phyloP scores from a whole-genome alignment of 2,888 invertebrate species.

The Pterobdella sp. region DNA sequence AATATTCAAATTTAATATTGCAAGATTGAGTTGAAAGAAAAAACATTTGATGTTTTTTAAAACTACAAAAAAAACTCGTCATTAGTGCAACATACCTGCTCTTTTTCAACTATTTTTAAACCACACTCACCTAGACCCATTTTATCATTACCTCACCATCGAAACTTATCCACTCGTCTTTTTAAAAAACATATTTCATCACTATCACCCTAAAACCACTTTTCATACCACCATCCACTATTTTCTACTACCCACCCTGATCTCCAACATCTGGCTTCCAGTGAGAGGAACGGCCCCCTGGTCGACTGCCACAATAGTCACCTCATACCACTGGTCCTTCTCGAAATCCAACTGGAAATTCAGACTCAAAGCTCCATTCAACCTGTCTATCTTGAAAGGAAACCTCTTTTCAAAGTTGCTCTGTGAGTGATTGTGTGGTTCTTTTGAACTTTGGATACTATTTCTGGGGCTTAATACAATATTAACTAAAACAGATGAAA shows the following conservation, averaged over 20 bases:
- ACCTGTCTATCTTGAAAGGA: conserved; percentile 17
- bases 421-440: conserved; percentile 73
- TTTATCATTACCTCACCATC: background rate
- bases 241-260: conserved; percentile 12
- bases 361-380: conserved; percentile 26
- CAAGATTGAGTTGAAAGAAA: background rate
- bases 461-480: no score
- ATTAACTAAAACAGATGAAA: no score
- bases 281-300: conserved; percentile 29
- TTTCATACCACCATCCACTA: conserved; percentile 10
- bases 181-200: background rate
- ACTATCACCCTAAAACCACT: background rate
- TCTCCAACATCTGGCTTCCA: conserved; percentile 24
- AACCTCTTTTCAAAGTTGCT: conserved; percentile 66
- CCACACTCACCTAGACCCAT: background rate
- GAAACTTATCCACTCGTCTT: no score
- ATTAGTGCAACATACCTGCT: background rate
- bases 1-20: conserved; percentile 8
- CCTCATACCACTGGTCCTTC: conserved; percentile 20
- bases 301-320: conserved; percentile 33
- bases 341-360: conserved; percentile 26
- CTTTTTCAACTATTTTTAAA: background rate
- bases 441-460: conserved; percentile 26
- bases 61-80: no score
- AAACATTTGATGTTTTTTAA: background rate